Evolutionary conservation across 92 coral and sea anemone species (phyloP), one percentile per base, ranked within the genome.

Genomic region (Nematostella vectensis): DNA sequence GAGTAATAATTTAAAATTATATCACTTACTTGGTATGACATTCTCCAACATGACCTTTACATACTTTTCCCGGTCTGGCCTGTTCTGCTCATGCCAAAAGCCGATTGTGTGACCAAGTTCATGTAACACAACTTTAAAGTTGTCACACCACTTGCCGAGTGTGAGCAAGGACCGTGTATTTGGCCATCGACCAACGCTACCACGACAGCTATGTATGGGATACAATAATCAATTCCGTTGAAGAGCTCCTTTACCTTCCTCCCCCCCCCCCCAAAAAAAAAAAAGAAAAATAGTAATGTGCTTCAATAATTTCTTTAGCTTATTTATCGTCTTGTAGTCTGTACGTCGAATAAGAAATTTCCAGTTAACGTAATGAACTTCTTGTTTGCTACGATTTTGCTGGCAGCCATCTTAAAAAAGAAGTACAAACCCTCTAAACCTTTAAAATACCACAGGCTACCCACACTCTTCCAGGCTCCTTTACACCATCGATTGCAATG

Each of bases 81-180:
- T 69, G 55, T 64, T 80, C 21, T 85, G 95, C 47, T 85, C 95
- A 37, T 85, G 95, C 55, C 67, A 55, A 57, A 85, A 72, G 4
- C 95, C 95, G 30, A 85, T 72, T 28, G 78, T 74, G 72, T 85
- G 95, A 27, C 88, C 95, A 0, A 84, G 75, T 68, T 84, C 94
- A 48, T 84, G 94, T 44, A 69, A 59, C 53, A 76, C 71, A 24
- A 84, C 71, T 27, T 64, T 33, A 69, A 51, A 68, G 29, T 67
- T 55, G 44, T 63, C 53, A 66, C 94, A 84, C 22, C 70, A 49
- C 2, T 0, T 13, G 1, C 94, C 94, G 16, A 63, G 28, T 10
- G 69, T 3, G 28, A 63, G 38, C 6, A n/a, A n/a, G 3, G 69
- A 63, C 29, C 15, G n/a, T 24, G 15, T 11, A 31, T 45, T 40